phyloP scores from a whole-genome alignment of 2,113 vertebrate species.

The Tringa solitaria region DNA sequence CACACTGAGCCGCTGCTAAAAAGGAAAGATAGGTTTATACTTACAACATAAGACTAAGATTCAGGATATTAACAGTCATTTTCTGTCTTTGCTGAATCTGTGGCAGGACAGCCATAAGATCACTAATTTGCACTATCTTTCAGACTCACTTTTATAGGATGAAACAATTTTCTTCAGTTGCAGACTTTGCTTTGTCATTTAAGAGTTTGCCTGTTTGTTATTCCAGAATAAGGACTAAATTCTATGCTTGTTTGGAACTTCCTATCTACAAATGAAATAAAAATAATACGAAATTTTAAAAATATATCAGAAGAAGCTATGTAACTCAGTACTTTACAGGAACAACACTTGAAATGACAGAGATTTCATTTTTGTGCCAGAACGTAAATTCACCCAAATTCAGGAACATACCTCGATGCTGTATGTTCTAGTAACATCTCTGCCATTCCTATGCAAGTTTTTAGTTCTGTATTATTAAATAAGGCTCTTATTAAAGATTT shows the following conservation, averaged over 20 bases:
- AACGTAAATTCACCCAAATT: neutral
- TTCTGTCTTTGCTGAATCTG: neutral
- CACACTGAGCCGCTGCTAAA: neutral
- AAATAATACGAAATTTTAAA: neutral
- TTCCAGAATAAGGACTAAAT: neutral
- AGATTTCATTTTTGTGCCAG: neutral
- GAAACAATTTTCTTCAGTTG: neutral
- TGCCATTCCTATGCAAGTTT: neutral
- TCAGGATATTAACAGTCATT: neutral
- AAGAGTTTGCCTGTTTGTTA: neutral
- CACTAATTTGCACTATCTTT: neutral
- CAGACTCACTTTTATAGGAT: neutral
- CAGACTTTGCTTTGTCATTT: neutral
- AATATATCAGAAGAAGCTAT: neutral
- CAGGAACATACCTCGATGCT: neutral
- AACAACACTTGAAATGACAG: neutral
- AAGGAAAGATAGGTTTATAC: neutral
- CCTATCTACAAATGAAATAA: neutral
- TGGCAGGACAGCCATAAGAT: neutral
- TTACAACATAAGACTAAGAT: neutral
- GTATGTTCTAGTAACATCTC: neutral
- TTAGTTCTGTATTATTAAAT: constrained; percentile 22
- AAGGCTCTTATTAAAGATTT: constrained; percentile 41
- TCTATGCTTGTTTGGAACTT: neutral
- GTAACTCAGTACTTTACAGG: neutral